Evolutionary conservation across 2,888 invertebrate genomes (phyloP).

Genomic region (Zaprionus obscuricornis): DNA sequence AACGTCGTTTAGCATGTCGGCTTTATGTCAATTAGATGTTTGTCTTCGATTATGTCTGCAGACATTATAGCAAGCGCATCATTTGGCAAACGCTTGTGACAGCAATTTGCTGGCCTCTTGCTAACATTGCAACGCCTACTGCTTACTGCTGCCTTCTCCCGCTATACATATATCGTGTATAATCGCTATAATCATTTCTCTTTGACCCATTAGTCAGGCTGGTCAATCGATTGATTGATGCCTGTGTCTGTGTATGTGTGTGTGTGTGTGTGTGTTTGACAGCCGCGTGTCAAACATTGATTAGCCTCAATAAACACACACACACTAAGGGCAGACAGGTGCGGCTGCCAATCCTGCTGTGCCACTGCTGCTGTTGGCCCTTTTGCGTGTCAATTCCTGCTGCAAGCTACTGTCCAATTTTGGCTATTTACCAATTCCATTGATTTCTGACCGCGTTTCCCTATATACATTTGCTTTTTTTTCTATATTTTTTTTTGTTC

Average conservation of each 20-base stretch:
- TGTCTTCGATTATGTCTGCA: constrained; percentile 66
- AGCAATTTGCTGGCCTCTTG: constrained; percentile 60
- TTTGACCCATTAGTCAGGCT: constrained; percentile 25
- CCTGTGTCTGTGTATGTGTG: background rate
- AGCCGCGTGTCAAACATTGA: constrained; percentile 60
- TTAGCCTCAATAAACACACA: constrained; percentile 54
- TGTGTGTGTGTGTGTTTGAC: constrained; percentile 20
- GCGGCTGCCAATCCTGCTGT: constrained; percentile 31
- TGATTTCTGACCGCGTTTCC: constrained; percentile 33
- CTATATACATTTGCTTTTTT: constrained; percentile 29
- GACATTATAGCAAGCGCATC: constrained; percentile 52
- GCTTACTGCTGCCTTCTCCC: background rate
- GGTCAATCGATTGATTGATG: constrained; percentile 55
- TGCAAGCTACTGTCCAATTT: background rate
- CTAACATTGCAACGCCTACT: too few relatives aligned
- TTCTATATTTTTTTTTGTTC: constrained; percentile 28
- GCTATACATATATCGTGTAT: constrained; percentile 18
- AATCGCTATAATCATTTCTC: constrained; percentile 17
- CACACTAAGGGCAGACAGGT: too few relatives aligned
- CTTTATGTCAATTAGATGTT: constrained; percentile 76
- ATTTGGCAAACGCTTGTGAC: constrained; percentile 73
- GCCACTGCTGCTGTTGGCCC: too few relatives aligned
- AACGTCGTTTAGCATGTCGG: constrained; percentile 69
- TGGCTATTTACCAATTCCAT: constrained; percentile 20
- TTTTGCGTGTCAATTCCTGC: constrained; percentile 19